phyloP scores from a whole-genome alignment of 1,140 invertebrate species.

The Trichonephila clavata region DNA sequence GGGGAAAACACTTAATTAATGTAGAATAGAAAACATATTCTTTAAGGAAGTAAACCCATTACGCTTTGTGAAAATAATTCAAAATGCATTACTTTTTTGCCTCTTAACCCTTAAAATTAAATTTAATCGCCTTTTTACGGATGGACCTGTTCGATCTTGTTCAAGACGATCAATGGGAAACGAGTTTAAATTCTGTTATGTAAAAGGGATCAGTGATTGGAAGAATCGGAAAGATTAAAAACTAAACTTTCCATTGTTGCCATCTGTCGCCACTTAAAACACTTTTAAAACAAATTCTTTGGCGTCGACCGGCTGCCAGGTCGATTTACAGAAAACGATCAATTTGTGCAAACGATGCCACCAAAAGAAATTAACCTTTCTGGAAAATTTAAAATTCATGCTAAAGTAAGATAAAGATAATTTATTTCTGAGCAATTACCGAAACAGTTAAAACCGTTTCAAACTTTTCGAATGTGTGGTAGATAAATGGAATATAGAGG shows the following conservation, averaged over 20 bases:
- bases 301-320: conserved; percentile 11
- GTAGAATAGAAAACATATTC: too few species aligned
- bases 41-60: too few species aligned
- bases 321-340: conserved; percentile 20
- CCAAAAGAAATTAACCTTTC: conserved; percentile 3
- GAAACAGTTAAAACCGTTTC: neutral
- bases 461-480: too few species aligned
- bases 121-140: too few species aligned
- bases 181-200: neutral
- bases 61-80: too few species aligned
- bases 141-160: neutral
- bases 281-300: conserved; percentile 18
- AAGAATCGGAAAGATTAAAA: neutral
- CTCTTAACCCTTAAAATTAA: too few species aligned
- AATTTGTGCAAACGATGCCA: conserved; percentile 24
- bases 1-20: too few species aligned
- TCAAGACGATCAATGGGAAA: neutral
- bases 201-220: neutral
- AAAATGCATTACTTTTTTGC: too few species aligned
- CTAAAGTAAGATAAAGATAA: neutral
- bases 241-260: conserved; percentile 1
- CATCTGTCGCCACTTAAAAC: conserved; percentile 26
- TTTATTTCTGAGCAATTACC: neutral
- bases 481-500: too few species aligned
- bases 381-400: neutral